phyloP scores from a whole-genome alignment of 1,140 invertebrate species.

The Drosophila bipectinata region DNA sequence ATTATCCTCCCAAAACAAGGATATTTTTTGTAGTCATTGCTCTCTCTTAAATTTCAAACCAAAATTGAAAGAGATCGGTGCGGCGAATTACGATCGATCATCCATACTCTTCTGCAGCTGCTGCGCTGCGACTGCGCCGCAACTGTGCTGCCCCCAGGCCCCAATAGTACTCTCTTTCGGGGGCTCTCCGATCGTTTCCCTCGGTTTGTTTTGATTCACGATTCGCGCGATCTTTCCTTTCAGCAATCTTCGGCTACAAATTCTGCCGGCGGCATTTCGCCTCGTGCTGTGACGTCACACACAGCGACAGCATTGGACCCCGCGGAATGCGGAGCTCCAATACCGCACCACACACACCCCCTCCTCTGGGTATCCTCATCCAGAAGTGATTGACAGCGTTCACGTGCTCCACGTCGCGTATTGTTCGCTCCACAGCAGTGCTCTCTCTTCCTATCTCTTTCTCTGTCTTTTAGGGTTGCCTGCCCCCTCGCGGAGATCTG shows the following conservation, averaged over 20 bases:
- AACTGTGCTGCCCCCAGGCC: slow-evolving; percentile 16
- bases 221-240: slow-evolving; percentile 56
- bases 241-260: slow-evolving; percentile 19
- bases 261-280: slow-evolving; percentile 73
- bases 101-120: not conserved
- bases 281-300: slow-evolving; percentile 61
- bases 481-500: not conserved
- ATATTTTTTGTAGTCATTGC: not conserved
- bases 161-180: not conserved
- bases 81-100: not conserved
- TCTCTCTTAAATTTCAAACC: not conserved
- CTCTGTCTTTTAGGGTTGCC: not conserved
- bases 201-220: slow-evolving; percentile 77
- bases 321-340: slow-evolving; percentile 34
- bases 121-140: slow-evolving; percentile 12
- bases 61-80: slow-evolving; percentile 3
- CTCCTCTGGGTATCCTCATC: slow-evolving; percentile 26
- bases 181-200: slow-evolving; percentile 24
- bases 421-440: slow-evolving; percentile 20
- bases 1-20: too few relatives aligned
- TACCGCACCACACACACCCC: slow-evolving; percentile 11
- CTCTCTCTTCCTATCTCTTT: not conserved
- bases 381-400: slow-evolving; percentile 74
- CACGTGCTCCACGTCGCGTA: slow-evolving; percentile 72
- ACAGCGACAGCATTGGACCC: not conserved